Evolutionary conservation across 2,797 vertebrate species (phyloP).

Genomic region (Zalophus californianus): DNA sequence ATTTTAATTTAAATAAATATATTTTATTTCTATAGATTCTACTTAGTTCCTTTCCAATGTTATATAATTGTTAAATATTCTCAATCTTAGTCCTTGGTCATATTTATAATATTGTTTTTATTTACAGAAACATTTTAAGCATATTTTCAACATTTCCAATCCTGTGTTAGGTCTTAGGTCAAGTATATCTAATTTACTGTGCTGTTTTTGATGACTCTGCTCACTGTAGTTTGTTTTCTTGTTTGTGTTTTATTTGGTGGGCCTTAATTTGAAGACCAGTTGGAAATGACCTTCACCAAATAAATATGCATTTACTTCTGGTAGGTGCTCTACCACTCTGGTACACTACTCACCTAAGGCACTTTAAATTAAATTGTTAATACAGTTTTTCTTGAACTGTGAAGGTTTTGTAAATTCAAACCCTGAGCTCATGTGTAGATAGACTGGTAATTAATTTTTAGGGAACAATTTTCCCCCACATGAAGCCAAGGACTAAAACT

Average conservation of each 20-base stretch:
- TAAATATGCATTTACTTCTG: not conserved
- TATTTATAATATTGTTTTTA: not conserved
- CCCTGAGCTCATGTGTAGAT: not conserved
- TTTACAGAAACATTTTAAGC: not conserved
- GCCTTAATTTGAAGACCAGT: not conserved
- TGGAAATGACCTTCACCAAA: not conserved
- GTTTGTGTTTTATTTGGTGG: not conserved
- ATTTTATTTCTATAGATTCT: constrained; percentile 18
- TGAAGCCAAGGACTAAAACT: not conserved
- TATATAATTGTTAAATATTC: not conserved
- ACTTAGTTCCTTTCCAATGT: not conserved
- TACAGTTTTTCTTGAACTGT: not conserved
- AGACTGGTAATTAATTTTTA: not conserved
- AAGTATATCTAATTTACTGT: not conserved
- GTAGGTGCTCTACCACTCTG: not conserved
- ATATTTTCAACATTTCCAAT: not conserved
- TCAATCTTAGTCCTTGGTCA: not conserved
- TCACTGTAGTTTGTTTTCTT: not conserved
- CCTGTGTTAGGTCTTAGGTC: not conserved
- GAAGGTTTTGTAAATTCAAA: not conserved
- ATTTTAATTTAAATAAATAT: constrained; percentile 23
- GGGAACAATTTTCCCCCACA: not conserved
- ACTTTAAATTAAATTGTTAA: not conserved
- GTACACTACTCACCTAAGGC: not conserved
- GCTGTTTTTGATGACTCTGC: not conserved